phyloP scores from a whole-genome alignment of 2,797 vertebrate species.

The Phalloptychus januarius region DNA sequence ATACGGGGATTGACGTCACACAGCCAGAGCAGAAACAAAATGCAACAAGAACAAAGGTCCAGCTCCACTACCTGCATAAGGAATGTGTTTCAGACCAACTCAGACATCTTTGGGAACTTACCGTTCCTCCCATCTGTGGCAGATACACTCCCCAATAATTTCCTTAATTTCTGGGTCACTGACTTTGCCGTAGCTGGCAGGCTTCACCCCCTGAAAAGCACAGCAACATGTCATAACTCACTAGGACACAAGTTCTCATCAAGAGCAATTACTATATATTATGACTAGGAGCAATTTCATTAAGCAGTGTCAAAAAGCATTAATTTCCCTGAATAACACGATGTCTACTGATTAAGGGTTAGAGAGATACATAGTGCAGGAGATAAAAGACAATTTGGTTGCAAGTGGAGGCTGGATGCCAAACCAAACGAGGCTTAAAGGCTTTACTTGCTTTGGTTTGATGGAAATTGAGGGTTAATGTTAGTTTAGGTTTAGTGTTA shows the following conservation, averaged over 20 bases:
- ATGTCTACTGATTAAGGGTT: slow-evolving; percentile 2
- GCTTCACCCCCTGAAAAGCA: slow-evolving; percentile 91
- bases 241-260: slow-evolving; percentile 13
- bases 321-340: slow-evolving; percentile 8
- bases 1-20: slow-evolving; percentile 46
- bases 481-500: background rate
- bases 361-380: background rate
- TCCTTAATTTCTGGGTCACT: slow-evolving; percentile 97
- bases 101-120: slow-evolving; percentile 68
- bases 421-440: background rate
- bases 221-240: slow-evolving; percentile 23
- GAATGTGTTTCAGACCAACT: background rate
- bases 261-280: slow-evolving; percentile 1
- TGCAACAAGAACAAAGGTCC: background rate
- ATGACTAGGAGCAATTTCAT: slow-evolving; percentile 4
- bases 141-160: slow-evolving; percentile 98
- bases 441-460: background rate
- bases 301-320: slow-evolving; percentile 9
- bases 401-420: background rate
- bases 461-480: background rate
- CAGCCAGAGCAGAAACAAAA: slow-evolving; percentile 37
- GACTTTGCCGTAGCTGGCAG: slow-evolving; percentile 96
- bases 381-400: background rate
- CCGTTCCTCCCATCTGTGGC: slow-evolving; percentile 96
- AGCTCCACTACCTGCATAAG: slow-evolving; percentile 8